Base-by-base conservation (phyloP, 2,797 vertebrate genomes). In the Fistularia commersonii region DNA sequence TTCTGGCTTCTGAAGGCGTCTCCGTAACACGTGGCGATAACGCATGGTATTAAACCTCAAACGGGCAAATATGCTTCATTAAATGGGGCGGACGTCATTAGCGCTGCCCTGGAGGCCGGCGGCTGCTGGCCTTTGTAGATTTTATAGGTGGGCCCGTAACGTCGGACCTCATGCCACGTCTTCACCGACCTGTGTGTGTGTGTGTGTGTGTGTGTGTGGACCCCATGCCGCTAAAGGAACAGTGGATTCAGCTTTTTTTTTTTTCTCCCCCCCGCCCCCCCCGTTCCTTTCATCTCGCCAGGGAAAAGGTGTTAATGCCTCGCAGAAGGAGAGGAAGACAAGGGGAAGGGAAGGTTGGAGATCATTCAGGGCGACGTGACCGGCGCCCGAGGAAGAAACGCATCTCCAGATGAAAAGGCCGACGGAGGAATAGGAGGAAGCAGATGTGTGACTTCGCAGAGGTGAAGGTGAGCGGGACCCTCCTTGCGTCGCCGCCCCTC, bases 91-190 rank as follows among this genome's bases (percentile, higher is more conserved):
- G 37, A 32, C 66, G 45, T 82, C 79, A 83, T 79, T 71, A 74
- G 65, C 70, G 62, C n/a, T 32, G 76, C 76, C 77, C 36, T 57
- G 23, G 71, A 58, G 55, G 45, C 66, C 41, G 54, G 62, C 11
- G 36, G 57, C 58, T 58, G 70, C 59, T 43, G 61, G 64, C 50
- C 84, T 87, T 86, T 85, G 84, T 80, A 85, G 77, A 81, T 86
- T 86, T 87, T 87, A 85, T 74, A 74, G 79, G 66, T 50, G 66
- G 54, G 61, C 52, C 66, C 61, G 45, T 79, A 82, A 85, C 64
- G 57, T 39, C 8, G 48, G 13, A 49, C 54, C 62, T 40, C 84
- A 61, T 0, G 65, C 72, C 81, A 81, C 0, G 64, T 7, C 43
- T 47, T 57, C 50, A 77, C 50, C 31, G 14, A 44, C 43, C 13